These are phyloP conservation scores for Xenops minutus DNA, from an alignment of 2,797 vertebrate genomes.

Conservation along the genomic window DNA sequence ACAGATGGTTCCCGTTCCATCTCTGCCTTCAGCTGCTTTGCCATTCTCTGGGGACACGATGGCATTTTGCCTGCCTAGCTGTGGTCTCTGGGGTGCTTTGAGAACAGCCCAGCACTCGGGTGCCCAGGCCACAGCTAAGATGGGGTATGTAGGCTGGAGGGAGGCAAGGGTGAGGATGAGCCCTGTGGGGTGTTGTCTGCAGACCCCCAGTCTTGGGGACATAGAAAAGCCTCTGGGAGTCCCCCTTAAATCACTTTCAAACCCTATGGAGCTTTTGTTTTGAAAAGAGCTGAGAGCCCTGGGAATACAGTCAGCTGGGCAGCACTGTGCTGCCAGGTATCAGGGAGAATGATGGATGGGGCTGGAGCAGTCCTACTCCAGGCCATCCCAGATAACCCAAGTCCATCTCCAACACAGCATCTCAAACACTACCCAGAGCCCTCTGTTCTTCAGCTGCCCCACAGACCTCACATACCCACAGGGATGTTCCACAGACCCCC, in stretches of 20 bases:
- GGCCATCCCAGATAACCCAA: neutral
- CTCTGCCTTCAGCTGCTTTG: neutral
- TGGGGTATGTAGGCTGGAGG: neutral
- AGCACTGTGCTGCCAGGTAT: rapidly evolving
- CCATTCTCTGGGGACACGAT: neutral
- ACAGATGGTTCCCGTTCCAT: slow-evolving; percentile 23
- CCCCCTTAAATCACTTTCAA: neutral
- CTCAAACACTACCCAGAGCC: neutral
- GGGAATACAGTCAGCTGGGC: no score
- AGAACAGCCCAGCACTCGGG: rapidly evolving
- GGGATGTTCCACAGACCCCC: neutral
- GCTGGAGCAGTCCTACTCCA: neutral
- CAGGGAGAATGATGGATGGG: neutral
- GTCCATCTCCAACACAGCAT: neutral
- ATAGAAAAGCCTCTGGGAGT: neutral
- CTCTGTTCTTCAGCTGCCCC: neutral
- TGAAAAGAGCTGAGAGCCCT: neutral
- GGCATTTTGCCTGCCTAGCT: neutral
- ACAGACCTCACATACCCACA: neutral
- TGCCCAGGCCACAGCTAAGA: neutral
- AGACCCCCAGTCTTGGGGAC: rapidly evolving
- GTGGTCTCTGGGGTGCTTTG: neutral
- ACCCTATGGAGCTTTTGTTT: neutral
- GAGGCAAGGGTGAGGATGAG: neutral
- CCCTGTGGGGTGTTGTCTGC: neutral